These are phyloP conservation scores for Engystomops pustulosus DNA, from an alignment of 2,113 vertebrate species.

Conservation along the genomic window DNA sequence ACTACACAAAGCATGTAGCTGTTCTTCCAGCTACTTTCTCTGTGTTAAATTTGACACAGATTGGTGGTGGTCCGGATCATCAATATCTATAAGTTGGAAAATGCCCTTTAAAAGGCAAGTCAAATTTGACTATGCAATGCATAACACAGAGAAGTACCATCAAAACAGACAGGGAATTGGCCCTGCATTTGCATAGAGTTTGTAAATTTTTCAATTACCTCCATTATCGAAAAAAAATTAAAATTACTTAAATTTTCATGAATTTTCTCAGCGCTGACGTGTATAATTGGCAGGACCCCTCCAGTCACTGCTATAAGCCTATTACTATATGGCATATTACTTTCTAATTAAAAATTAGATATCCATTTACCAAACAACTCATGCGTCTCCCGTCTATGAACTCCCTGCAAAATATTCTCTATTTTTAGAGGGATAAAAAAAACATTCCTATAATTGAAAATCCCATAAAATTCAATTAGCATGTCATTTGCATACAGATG, in stretches of 20 bases:
- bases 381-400: neutral
- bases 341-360: constrained; percentile 21
- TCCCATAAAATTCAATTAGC: constrained; percentile 8
- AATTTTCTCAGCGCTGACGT: neutral
- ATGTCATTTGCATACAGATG: constrained; percentile 18
- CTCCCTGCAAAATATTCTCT: neutral
- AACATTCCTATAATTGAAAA: neutral
- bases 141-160: too few species aligned
- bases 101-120: too few species aligned
- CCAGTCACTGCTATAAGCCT: neutral
- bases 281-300: neutral
- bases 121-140: too few species aligned
- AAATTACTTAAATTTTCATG: neutral
- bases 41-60: too few species aligned
- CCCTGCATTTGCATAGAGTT: neutral
- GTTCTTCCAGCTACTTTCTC: too few species aligned
- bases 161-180: too few species aligned
- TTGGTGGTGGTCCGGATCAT: too few species aligned
- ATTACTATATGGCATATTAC: neutral
- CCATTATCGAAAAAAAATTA: neutral
- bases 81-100: too few species aligned
- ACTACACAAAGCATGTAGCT: too few species aligned
- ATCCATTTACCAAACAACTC: neutral
- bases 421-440: constrained; percentile 12
- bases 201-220: neutral